Conservation (phyloP, 2,113 vertebrate genomes). For the Dasyurus viverrinus region DNA sequence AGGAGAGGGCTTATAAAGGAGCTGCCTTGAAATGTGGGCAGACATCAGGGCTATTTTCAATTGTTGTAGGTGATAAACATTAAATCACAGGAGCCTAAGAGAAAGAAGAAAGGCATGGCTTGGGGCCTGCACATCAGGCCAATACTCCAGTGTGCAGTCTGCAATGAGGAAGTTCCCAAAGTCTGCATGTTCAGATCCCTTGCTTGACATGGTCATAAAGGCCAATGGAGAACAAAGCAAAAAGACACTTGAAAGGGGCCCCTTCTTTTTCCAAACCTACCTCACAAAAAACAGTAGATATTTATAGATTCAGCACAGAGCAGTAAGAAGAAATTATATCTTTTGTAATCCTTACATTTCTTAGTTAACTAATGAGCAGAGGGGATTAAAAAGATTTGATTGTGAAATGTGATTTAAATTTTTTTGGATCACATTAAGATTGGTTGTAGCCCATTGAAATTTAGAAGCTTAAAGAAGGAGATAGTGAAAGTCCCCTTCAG, state of each 20-base stretch:
- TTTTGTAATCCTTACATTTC: background rate
- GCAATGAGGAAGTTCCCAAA: too few relatives aligned
- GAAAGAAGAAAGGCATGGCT: too few relatives aligned
- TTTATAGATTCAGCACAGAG: background rate
- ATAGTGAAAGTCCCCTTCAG: background rate
- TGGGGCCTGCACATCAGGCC: too few relatives aligned
- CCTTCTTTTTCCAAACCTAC: background rate
- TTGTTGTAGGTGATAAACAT: too few relatives aligned
- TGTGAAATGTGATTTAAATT: background rate
- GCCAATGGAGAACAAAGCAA: too few relatives aligned
- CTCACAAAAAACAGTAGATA: background rate
- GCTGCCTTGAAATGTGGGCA: background rate
- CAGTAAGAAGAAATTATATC: background rate
- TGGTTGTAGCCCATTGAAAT: background rate
- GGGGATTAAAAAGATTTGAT: background rate
- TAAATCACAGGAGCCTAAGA: too few relatives aligned
- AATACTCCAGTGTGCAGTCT: background rate
- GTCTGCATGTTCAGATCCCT: too few relatives aligned
- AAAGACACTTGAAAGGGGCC: background rate
- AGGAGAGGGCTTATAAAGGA: background rate
- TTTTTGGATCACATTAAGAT: background rate
- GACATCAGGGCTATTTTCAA: too few relatives aligned
- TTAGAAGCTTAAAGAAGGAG: background rate
- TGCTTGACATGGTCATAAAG: too few relatives aligned
- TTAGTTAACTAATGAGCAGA: background rate